These are phyloP conservation scores for Acanthosepion pharaonis DNA, from an alignment of 2,888 invertebrate genomes.

Conservation along the genomic window DNA sequence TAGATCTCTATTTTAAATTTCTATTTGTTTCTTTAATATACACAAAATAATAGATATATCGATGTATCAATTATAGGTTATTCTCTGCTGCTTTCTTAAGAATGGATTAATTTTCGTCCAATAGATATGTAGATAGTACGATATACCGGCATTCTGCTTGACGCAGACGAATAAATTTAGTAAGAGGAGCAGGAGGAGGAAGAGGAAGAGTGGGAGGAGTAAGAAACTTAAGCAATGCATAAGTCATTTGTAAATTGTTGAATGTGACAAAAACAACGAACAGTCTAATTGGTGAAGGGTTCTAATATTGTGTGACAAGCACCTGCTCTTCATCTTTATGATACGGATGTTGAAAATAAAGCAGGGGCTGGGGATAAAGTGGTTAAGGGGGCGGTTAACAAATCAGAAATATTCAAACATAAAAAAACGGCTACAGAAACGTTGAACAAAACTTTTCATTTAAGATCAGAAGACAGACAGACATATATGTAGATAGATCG, in stretches of 20 bases:
- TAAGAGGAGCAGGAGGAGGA: not conserved
- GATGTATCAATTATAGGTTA: too few relatives aligned
- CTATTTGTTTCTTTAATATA: too few relatives aligned
- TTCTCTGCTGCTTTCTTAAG: too few relatives aligned
- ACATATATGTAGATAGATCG: not conserved
- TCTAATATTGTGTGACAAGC: not conserved
- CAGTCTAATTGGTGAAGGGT: not conserved
- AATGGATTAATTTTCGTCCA: too few relatives aligned
- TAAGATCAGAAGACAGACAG: not conserved
- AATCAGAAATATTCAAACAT: not conserved
- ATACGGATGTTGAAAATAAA: not conserved
- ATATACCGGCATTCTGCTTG: too few relatives aligned
- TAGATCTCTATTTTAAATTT: too few relatives aligned
- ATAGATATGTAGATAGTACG: too few relatives aligned
- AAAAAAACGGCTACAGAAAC: not conserved
- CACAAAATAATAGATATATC: too few relatives aligned
- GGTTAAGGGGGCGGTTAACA: not conserved
- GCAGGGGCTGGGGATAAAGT: not conserved
- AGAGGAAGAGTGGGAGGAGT: not conserved
- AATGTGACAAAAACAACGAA: not conserved
- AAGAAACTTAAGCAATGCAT: not conserved
- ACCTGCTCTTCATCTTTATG: not conserved
- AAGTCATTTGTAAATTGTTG: constrained; percentile 21
- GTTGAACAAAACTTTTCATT: too few relatives aligned
- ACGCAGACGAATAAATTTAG: too few relatives aligned